Conservation (phyloP, 2,113 vertebrate species). For the Willisornis vidua region DNA sequence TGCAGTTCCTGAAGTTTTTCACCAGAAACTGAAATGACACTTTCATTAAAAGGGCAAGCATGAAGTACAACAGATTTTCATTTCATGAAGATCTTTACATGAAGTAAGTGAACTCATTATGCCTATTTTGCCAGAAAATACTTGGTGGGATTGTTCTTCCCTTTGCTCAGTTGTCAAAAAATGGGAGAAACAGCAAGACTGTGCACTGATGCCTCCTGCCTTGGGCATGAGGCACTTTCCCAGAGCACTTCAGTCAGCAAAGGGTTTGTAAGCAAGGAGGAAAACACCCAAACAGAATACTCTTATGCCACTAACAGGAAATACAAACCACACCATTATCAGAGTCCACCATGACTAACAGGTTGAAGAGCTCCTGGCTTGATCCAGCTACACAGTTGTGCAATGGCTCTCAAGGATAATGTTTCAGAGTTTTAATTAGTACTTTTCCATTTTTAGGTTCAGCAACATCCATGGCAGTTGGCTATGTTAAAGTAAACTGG, state of each 20-base stretch:
- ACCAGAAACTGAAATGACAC: neutral
- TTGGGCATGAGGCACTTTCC: neutral
- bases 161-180: neutral
- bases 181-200: neutral
- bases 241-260: neutral
- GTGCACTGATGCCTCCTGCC: neutral
- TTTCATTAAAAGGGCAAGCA: neutral
- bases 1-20: neutral
- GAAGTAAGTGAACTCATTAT: neutral
- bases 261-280: neutral
- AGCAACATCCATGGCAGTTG: constrained; percentile 80
- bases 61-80: neutral
- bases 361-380: neutral
- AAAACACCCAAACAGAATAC: neutral
- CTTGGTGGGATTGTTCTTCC: neutral
- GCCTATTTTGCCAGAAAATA: neutral
- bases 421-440: neutral
- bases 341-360: neutral
- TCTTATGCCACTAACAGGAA: neutral
- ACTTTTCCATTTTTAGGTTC: constrained; percentile 78
- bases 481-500: constrained; percentile 85
- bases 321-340: neutral
- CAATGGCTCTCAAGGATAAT: neutral
- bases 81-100: neutral
- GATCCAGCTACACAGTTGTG: neutral